Percentiles rank a stretch among this genome's conserved stretches.
These are phyloP conservation scores for Mellilla xanthometata DNA, from an alignment of 2,888 invertebrate genomes.

Conservation along the genomic window DNA sequence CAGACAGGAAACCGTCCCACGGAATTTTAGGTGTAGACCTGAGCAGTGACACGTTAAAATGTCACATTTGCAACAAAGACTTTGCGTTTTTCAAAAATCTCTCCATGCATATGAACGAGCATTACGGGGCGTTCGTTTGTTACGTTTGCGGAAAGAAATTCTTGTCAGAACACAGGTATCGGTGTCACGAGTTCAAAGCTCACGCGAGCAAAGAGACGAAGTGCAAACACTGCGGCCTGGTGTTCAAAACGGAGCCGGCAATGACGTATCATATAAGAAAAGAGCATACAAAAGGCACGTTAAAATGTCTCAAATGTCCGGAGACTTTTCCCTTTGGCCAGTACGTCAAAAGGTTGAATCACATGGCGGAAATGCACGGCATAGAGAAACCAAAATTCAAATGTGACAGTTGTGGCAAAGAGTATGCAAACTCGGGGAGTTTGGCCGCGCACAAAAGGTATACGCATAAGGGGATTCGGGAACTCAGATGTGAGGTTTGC, in stretches of 20 bases:
- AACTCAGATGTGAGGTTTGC: constrained; percentile 41
- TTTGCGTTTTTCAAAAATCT: constrained; percentile 39
- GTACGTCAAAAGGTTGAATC: constrained; percentile 59
- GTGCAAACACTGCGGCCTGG: constrained; percentile 32
- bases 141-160: constrained; percentile 51
- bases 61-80: constrained; percentile 32
- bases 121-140: constrained; percentile 49
- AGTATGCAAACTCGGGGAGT: constrained; percentile 32
- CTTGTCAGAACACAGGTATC: constrained; percentile 32
- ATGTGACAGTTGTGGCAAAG: constrained; percentile 59
- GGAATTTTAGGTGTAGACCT: constrained; percentile 37
- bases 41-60: constrained; percentile 30
- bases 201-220: constrained; percentile 22
- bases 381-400: constrained; percentile 52
- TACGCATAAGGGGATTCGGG: constrained; percentile 52
- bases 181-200: constrained; percentile 34
- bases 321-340: constrained; percentile 50
- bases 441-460: constrained; percentile 39
- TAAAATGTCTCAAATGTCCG: constrained; percentile 60
- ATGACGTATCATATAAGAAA: constrained; percentile 30
- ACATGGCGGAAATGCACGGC: constrained; percentile 57
- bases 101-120: constrained; percentile 52
- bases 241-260: constrained; percentile 27
- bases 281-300: constrained; percentile 42
- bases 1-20: constrained; percentile 28